Evolutionary conservation across 2,113 vertebrate genomes (phyloP).

Genomic region (Rhabdornis inornatus): DNA sequence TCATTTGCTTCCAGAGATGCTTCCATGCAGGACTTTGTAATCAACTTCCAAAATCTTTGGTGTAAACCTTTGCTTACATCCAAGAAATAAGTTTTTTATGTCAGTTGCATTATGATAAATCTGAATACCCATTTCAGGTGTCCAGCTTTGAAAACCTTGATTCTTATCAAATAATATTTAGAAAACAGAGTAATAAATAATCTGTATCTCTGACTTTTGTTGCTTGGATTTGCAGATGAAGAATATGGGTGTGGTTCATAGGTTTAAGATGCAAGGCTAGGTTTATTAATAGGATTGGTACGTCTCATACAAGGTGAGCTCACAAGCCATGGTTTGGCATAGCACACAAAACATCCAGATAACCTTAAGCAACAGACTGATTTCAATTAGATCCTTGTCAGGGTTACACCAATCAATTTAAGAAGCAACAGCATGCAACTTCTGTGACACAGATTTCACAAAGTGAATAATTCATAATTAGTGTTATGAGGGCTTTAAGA

Average conservation of each 20-base stretch:
- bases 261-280: background rate
- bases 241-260: background rate
- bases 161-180: background rate
- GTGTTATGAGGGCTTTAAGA: background rate
- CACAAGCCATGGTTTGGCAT: background rate
- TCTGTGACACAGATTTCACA: background rate
- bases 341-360: background rate
- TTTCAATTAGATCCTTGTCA: background rate
- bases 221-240: background rate
- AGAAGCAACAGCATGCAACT: background rate
- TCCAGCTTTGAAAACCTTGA: background rate
- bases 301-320: background rate
- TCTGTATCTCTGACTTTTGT: background rate
- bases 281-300: background rate
- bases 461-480: background rate
- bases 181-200: background rate
- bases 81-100: background rate
- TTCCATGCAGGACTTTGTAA: background rate
- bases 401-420: background rate
- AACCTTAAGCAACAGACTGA: background rate
- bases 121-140: background rate
- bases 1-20: background rate
- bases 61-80: background rate
- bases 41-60: background rate
- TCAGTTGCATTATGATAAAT: background rate